Conservation (phyloP, 2,797 vertebrate species). For the Characodon lateralis region DNA sequence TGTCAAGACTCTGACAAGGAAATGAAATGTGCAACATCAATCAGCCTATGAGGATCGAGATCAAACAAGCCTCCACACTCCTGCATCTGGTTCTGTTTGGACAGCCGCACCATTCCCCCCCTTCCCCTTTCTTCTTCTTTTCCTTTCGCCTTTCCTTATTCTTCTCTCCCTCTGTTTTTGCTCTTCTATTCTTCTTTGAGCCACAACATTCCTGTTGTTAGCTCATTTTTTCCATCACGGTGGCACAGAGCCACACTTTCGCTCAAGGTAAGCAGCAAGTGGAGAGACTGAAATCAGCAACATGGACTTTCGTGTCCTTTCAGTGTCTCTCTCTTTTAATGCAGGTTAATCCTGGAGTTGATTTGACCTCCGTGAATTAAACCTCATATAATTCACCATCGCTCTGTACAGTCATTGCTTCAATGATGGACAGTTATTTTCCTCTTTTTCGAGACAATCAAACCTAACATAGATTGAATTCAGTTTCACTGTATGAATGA, state of each 20-base stretch:
- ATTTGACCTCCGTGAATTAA: slow-evolving; percentile 62
- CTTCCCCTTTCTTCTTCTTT: slow-evolving; percentile 70
- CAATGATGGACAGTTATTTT: slow-evolving; percentile 52
- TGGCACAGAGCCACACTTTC: slow-evolving; percentile 73
- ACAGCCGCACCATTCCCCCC: slow-evolving; percentile 70
- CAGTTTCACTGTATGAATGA: slow-evolving; percentile 59
- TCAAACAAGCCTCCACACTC: slow-evolving; percentile 82
- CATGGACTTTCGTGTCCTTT: slow-evolving; percentile 69
- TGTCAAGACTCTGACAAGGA: slow-evolving; percentile 84
- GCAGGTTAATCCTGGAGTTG: slow-evolving; percentile 54
- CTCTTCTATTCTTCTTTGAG: slow-evolving; percentile 63
- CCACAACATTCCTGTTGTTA: slow-evolving; percentile 76
- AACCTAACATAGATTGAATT: slow-evolving; percentile 70
- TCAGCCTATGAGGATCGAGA: slow-evolving; percentile 79
- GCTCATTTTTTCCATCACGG: slow-evolving; percentile 79
- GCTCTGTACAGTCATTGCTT: slow-evolving; percentile 59
- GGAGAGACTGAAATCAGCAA: slow-evolving; percentile 60
- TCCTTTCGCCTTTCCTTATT: slow-evolving; percentile 71
- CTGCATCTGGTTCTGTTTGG: slow-evolving; percentile 80
- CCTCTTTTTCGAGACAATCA: slow-evolving; percentile 61
- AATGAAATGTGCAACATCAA: slow-evolving; percentile 83
- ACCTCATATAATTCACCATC: slow-evolving; percentile 52
- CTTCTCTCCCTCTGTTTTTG: slow-evolving; percentile 59
- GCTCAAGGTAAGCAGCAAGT: slow-evolving; percentile 64
- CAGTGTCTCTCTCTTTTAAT: slow-evolving; percentile 55